These are phyloP conservation scores for Xenus cinereus DNA, from an alignment of 2,113 vertebrate species.

Conservation along the genomic window DNA sequence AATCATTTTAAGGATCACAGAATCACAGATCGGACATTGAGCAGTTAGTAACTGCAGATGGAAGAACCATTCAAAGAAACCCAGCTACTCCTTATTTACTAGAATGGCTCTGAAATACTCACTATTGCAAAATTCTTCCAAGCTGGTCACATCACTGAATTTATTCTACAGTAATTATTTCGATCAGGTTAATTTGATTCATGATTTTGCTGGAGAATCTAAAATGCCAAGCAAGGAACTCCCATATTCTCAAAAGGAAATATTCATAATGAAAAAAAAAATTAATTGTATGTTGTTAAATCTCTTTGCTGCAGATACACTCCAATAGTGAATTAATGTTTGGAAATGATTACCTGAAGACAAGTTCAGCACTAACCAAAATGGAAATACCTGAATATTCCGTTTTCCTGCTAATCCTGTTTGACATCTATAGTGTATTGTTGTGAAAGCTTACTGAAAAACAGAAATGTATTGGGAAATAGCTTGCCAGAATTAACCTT, in stretches of 20 bases:
- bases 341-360: background rate
- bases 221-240: background rate
- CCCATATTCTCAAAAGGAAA: background rate
- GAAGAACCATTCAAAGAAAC: background rate
- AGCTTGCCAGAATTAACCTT: background rate
- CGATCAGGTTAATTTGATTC: background rate
- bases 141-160: background rate
- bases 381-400: background rate
- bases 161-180: background rate
- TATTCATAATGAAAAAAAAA: background rate
- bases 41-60: background rate
- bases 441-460: background rate
- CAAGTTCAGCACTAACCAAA: background rate
- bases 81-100: background rate
- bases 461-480: background rate
- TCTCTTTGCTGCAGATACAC: background rate
- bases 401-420: background rate
- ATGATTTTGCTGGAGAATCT: background rate
- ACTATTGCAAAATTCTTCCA: background rate
- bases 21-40: background rate
- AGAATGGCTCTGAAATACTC: background rate
- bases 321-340: background rate
- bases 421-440: background rate
- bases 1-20: too few species aligned
- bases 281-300: background rate